Conservation (phyloP, 2,888 invertebrate species). For the Drosophila flavopinicola region DNA sequence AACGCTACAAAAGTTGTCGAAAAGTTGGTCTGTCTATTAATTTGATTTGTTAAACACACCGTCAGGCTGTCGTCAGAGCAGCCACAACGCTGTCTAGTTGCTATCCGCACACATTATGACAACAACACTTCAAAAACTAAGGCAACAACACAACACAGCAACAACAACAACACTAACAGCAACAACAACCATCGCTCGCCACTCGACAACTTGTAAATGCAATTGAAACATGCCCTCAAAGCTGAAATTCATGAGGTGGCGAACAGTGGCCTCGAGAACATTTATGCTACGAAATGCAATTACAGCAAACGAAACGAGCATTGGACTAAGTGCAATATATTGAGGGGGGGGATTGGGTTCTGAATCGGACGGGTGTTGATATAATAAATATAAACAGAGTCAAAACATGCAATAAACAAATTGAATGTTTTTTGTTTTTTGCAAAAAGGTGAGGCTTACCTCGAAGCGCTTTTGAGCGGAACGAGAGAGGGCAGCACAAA, state of each 20-base stretch:
- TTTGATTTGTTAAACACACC: background rate
- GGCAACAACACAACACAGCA: too few species aligned
- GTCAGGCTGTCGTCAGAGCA: conserved; percentile 18
- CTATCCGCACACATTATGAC: conserved; percentile 45
- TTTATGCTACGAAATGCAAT: conserved; percentile 65
- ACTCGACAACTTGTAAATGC: conserved; percentile 43
- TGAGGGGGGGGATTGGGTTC: background rate
- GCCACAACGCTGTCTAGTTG: conserved; percentile 51
- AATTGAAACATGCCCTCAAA: conserved; percentile 52
- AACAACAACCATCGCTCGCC: conserved; percentile 28
- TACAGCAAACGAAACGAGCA: conserved; percentile 49
- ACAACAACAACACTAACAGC: conserved; percentile 15
- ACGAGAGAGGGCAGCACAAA: conserved; percentile 1
- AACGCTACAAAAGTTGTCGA: too few species aligned
- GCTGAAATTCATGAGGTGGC: conserved; percentile 1
- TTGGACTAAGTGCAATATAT: conserved; percentile 16
- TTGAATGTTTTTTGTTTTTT: conserved; percentile 65
- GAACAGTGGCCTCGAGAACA: conserved; percentile 23
- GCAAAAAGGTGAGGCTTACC: background rate
- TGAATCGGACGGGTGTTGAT: conserved; percentile 56
- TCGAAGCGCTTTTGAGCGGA: background rate
- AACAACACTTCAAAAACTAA: conserved; percentile 57
- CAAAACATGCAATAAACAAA: conserved; percentile 78
- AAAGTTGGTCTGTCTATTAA: too few species aligned
- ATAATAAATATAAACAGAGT: conserved; percentile 75